Base-by-base conservation (phyloP, 2,888 invertebrate species). In the Tenthredo livida region DNA sequence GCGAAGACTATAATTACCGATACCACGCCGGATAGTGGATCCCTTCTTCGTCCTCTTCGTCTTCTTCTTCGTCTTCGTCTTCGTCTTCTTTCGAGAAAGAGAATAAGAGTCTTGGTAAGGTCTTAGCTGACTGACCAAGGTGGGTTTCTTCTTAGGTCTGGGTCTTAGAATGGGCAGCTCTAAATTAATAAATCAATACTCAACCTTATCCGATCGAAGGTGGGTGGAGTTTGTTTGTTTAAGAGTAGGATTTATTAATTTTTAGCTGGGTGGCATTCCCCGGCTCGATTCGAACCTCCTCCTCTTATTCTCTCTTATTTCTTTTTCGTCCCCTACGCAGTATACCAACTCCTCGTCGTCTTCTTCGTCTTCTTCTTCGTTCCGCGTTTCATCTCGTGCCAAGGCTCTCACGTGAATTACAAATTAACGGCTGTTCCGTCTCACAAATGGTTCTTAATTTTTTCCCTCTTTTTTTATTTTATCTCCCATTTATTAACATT, bases 221-320 rank as follows among this genome's bases (percentile, higher is more conserved):
- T 92, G 91, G 92, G 92, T 92, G 92, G 92, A 92, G 92, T 91
- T 92, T 92, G 92, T 92, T 92, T 92, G 92, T 92, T 92, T 92
- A 92, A 92, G 91, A 91, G 92, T 91, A 90, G 91, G 92, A 91
- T 92, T 92, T 92, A 92, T 92, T 92, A 92, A 92, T 92, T 92
- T 92, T 92, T 91, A 88, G 90, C 90, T 92, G 92, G 92, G 92
- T 92, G 92, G 92, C 91, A 91, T 89, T 82, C 72, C 88, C 86
- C 88, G 86, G 87, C 86, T 75, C 40, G n/a, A 54, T 67, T 70
- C 29, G 17, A 61, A 33, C 77, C 40, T 82, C 84, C 65, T 61
- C 43, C 21, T n/a, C 73, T 15, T n/a, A n/a, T n/a, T 72, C 77
- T 33, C n/a, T 43, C 84, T 85, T 87, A 86, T 87, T 89, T 87